Evolutionary conservation across 2,113 vertebrate genomes (phyloP).

Genomic region (Prionailurus viverrinus): DNA sequence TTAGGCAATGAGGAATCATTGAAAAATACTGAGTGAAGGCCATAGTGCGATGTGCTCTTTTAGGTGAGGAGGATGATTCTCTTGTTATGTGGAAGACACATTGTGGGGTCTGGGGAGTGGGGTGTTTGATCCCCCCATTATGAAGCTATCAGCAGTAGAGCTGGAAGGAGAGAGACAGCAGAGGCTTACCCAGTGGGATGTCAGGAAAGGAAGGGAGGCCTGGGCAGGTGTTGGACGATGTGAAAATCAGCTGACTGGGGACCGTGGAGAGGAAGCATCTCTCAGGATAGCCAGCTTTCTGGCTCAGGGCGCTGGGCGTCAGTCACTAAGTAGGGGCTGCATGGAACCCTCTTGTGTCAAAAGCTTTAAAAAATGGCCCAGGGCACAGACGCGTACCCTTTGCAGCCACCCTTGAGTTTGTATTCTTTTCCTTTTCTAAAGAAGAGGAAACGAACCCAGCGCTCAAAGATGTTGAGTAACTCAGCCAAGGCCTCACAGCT

Average conservation of each 20-base stretch:
- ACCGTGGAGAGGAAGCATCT: background rate
- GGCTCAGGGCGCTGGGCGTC: background rate
- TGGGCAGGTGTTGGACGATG: background rate
- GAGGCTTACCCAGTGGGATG: background rate
- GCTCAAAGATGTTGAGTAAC: background rate
- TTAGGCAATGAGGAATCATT: background rate
- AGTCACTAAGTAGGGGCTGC: background rate
- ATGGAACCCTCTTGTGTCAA: background rate
- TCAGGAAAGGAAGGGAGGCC: background rate
- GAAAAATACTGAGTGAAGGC: background rate
- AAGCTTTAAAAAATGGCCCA: background rate
- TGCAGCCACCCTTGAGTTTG: background rate
- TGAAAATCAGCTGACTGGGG: background rate
- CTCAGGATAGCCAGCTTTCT: background rate
- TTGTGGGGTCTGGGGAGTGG: background rate
- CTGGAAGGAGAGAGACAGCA: background rate
- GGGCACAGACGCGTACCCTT: background rate
- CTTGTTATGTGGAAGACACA: too few relatives aligned
- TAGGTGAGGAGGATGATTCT: background rate
- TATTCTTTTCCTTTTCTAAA: background rate
- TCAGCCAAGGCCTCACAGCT: background rate
- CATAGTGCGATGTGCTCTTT: background rate
- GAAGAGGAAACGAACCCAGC: background rate
- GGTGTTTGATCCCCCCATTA: fast-evolving
- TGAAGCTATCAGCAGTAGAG: background rate